Conservation (phyloP, 2,113 vertebrate genomes). For the Seriola rivoliana region DNA sequence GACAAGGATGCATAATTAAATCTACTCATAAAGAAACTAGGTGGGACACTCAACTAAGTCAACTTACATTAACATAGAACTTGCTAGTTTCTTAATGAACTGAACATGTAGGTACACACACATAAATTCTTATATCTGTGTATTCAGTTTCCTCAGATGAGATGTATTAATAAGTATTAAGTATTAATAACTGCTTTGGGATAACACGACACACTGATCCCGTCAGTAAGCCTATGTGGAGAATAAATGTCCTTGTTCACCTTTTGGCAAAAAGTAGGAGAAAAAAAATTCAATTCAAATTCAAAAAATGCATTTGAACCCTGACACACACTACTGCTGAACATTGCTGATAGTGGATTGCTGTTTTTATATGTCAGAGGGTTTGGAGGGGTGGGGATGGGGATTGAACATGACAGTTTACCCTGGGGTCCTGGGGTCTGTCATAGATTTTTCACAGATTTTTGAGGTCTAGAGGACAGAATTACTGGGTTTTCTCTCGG, state of each 20-base stretch:
- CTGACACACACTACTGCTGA: no score
- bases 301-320: no score
- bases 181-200: no score
- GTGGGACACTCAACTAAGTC: not conserved
- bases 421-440: not conserved
- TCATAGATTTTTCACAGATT: not conserved
- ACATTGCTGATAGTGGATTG: no score
- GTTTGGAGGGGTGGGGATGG: not conserved
- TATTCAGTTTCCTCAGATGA: no score
- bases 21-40: constrained; percentile 1
- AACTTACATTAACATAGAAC: not conserved
- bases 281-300: no score
- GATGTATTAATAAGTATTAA: no score
- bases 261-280: no score
- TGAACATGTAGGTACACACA: not conserved
- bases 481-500: not conserved
- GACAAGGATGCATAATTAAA: constrained; percentile 34
- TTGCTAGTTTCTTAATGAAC: not conserved
- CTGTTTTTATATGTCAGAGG: not conserved
- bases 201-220: no score
- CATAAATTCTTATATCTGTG: no score
- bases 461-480: not conserved
- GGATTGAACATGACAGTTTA: not conserved
- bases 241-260: no score
- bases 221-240: no score